Percentiles rank a stretch among this genome's conserved stretches.
Conservation (phyloP, 2,797 vertebrate genomes). For the Onychomys arenicola region DNA sequence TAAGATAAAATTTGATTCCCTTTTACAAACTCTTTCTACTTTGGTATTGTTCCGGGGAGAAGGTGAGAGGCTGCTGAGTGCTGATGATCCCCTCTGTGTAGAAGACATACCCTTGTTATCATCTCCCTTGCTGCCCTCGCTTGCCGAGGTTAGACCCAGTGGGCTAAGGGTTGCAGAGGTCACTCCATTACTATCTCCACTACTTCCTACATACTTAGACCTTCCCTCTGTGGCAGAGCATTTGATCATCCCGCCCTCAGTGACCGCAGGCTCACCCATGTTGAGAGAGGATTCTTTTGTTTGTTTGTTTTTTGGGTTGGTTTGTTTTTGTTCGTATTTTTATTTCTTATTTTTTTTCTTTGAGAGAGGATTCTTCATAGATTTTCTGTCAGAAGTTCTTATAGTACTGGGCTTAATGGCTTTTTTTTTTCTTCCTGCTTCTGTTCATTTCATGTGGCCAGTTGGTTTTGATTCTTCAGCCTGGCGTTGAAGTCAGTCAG, state of each 20-base stretch:
- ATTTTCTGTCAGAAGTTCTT: slow-evolving; percentile 39
- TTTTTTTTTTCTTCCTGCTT: neutral
- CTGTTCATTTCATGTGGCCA: neutral
- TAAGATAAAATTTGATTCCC: neutral
- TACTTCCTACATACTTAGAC: neutral
- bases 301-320: too few species aligned
- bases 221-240: neutral
- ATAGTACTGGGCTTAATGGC: neutral
- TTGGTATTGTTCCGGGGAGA: neutral
- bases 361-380: neutral
- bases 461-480: neutral
- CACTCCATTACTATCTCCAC: neutral
- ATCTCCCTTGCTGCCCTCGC: neutral
- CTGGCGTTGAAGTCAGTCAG: neutral
- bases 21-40: neutral
- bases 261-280: slow-evolving; percentile 4
- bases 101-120: neutral
- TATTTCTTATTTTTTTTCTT: too few species aligned
- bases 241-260: neutral
- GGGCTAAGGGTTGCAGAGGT: neutral
- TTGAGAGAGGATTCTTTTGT: neutral
- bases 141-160: neutral
- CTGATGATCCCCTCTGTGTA: neutral
- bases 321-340: too few species aligned
- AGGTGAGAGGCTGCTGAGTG: neutral